Conservation (phyloP, 53 echinoderm and acorn worm species). For the Paelopatides confundens region DNA sequence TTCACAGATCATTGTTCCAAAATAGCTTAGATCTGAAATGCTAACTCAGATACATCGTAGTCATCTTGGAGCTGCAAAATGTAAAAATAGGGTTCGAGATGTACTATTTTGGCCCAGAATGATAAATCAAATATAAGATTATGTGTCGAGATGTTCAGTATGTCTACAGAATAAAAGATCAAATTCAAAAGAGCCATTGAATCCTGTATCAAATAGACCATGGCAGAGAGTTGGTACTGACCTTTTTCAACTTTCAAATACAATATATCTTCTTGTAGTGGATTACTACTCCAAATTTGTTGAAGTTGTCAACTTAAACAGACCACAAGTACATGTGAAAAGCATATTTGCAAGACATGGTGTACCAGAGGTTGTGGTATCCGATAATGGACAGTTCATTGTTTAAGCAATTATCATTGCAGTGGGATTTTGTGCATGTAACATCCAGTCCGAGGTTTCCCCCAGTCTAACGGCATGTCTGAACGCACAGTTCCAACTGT, state of each 20-base stretch:
- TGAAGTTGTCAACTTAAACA: background rate
- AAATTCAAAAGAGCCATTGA: conserved; percentile 23
- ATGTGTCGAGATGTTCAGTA: background rate
- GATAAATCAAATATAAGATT: conserved; percentile 17
- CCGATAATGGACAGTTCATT: conserved; percentile 45
- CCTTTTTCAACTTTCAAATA: background rate
- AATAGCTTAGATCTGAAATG: too few species aligned
- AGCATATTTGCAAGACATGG: conserved; percentile 62
- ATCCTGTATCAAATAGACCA: conserved; percentile 41
- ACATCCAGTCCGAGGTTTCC: conserved; percentile 51
- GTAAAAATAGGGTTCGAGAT: conserved; percentile 34
- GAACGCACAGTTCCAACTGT: conserved; percentile 48
- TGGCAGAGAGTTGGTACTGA: conserved; percentile 58
- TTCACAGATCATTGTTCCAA: too few species aligned
- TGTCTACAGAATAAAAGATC: conserved; percentile 3
- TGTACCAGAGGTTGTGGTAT: conserved; percentile 27
- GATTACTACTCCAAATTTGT: conserved; percentile 33
- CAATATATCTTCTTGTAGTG: conserved; percentile 44
- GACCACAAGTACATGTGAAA: conserved; percentile 16
- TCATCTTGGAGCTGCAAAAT: conserved; percentile 44
- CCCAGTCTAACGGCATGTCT: conserved; percentile 51
- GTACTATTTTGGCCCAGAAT: conserved; percentile 59
- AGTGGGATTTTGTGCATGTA: conserved; percentile 42
- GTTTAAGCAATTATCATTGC: conserved; percentile 33
- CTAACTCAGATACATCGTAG: conserved; percentile 46